These are phyloP conservation scores for Galeopterus variegatus DNA, from an alignment of 2,113 vertebrate species.

Conservation along the genomic window DNA sequence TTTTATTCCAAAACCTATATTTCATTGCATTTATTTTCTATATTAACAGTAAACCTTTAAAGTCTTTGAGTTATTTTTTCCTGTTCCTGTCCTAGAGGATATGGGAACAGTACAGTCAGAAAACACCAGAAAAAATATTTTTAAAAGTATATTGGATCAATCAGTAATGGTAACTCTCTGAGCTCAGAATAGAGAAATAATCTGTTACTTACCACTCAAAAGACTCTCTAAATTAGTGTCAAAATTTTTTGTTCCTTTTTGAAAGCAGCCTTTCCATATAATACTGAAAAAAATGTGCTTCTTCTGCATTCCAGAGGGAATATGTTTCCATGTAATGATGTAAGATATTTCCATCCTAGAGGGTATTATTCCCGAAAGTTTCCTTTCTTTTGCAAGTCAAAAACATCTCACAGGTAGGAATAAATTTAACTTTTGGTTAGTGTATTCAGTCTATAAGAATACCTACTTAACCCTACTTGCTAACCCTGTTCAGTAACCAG, in stretches of 20 bases:
- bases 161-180: not conserved
- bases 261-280: not conserved
- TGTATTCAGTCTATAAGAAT: not conserved
- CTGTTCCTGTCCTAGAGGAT: not conserved
- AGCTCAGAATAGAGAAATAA: not conserved
- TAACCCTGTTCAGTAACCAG: not conserved
- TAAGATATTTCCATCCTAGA: not conserved
- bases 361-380: conserved; percentile 6
- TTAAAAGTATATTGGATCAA: not conserved
- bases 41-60: not conserved
- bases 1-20: not conserved
- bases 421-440: not conserved
- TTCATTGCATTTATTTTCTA: not conserved
- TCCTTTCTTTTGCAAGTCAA: not conserved
- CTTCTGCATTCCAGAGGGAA: not conserved
- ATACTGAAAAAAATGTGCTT: fast-evolving
- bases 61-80: not conserved
- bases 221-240: not conserved
- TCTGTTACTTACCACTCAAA: not conserved
- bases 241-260: not conserved
- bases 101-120: not conserved
- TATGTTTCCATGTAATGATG: not conserved
- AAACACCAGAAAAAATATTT: not conserved
- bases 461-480: not conserved
- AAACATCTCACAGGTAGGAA: not conserved